Percentiles rank a stretch among this genome's conserved stretches.
These are phyloP conservation scores for Syngnathus floridae DNA, from an alignment of 2,113 vertebrate genomes.

Conservation along the genomic window DNA sequence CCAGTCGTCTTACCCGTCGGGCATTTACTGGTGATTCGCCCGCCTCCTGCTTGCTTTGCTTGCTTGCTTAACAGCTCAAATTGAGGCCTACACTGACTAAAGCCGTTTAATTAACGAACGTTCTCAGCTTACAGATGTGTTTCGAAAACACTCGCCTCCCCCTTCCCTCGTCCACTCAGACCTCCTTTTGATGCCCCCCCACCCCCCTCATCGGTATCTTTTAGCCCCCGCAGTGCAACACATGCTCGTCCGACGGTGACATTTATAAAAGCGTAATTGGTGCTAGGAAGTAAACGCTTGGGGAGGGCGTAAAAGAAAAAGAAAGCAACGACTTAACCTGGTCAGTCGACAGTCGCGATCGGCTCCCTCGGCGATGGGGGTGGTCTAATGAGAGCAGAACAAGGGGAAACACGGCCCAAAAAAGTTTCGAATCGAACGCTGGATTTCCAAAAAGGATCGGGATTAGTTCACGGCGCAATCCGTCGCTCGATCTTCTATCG, in stretches of 20 bases:
- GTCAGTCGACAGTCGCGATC: constrained; percentile 37
- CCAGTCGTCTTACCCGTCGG: constrained; percentile 66
- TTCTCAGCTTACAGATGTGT: constrained; percentile 70
- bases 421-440: constrained; percentile 73
- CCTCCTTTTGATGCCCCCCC: constrained; percentile 31
- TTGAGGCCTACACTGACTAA: constrained; percentile 71
- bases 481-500: constrained; percentile 34
- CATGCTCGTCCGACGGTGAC: constrained; percentile 47
- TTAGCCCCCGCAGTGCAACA: constrained; percentile 46
- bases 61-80: constrained; percentile 60
- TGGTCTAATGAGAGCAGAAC: constrained; percentile 41
- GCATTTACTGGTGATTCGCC: constrained; percentile 56
- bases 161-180: constrained; percentile 37
- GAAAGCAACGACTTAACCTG: constrained; percentile 27
- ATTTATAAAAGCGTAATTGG: constrained; percentile 64
- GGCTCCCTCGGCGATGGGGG: constrained; percentile 56
- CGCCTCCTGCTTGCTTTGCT: constrained; percentile 41
- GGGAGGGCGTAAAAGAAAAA: constrained; percentile 27
- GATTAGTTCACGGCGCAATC: constrained; percentile 41
- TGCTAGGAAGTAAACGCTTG: constrained; percentile 44
- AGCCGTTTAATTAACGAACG: constrained; percentile 76
- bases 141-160: constrained; percentile 61
- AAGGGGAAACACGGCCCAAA: constrained; percentile 40
- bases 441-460: constrained; percentile 54
- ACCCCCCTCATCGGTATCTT: constrained; percentile 39